These are phyloP conservation scores for Vultur gryphus DNA, from an alignment of 2,797 vertebrate species.

Conservation along the genomic window DNA sequence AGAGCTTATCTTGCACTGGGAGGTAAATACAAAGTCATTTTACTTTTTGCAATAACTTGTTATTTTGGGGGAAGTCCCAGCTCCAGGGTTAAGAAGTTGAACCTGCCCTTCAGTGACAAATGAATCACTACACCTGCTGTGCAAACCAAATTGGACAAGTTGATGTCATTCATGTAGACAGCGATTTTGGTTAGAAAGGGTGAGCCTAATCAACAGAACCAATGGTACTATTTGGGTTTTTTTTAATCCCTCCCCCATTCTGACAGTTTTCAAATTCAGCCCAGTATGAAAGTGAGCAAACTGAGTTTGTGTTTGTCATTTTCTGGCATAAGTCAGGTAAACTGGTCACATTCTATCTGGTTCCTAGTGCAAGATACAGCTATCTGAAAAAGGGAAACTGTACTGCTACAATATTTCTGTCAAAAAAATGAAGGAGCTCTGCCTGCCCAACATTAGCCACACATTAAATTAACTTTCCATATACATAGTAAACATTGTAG, in stretches of 20 bases:
- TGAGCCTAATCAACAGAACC: background rate
- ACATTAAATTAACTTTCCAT: background rate
- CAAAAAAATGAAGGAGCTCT: background rate
- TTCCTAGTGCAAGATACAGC: background rate
- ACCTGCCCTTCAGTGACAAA: background rate
- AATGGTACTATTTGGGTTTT: background rate
- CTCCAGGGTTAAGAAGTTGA: background rate
- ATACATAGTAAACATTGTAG: background rate
- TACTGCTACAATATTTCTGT: background rate
- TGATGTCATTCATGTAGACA: background rate
- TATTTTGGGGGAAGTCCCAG: background rate
- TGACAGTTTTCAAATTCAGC: background rate
- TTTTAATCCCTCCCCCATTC: background rate
- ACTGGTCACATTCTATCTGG: background rate
- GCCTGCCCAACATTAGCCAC: background rate
- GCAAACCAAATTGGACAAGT: background rate
- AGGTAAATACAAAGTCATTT: background rate
- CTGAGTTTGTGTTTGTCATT: background rate
- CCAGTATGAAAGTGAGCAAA: background rate
- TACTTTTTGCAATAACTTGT: background rate
- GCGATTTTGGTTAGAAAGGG: background rate
- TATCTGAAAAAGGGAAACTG: background rate
- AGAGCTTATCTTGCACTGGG: background rate
- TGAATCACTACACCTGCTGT: background rate
- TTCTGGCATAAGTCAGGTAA: background rate